Evolutionary conservation across 2,113 vertebrate genomes (phyloP), one percentile per base, ranked within the genome.

Genomic region (Myxocyprinus asiaticus): DNA sequence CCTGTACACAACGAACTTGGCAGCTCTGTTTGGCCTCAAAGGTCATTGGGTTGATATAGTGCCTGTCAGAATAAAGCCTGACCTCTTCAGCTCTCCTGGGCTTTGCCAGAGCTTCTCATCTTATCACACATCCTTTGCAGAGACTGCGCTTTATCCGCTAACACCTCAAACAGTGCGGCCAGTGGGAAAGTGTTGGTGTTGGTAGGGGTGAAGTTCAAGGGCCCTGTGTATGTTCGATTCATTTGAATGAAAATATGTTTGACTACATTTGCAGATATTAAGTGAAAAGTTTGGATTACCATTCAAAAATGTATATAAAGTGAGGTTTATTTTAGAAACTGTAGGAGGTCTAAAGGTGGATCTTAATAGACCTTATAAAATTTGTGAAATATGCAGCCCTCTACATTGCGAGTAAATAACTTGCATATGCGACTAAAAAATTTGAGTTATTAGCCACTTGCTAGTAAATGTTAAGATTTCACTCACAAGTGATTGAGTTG

Each of bases 11-110:
- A 10, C 7, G 2, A 42, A 43, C 11, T 51, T 62, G 61, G 62
- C 45, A 80, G 71, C 66, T 70, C 15, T 45, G 62, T 43, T 64
- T 43, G 22, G 74, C 67, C 22, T 63, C 59, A 63, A 58, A 43
- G 62, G 69, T 73, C 68, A 65, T 48, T 64, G 63, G 78, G 64
- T 76, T 76, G 61, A 76, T 64, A 65, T 72, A 73, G 78, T 56
- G 70, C 50, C 48, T 64, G 68, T 71, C 78, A 72, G 43, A 73
- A 65, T 56, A 58, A 66, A 72, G 48, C 50, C 53, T 63, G 68
- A 71, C 68, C 68, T 53, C 55, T 66, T 73, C 15, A 17, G 47
- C 59, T 71, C 78, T 56, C 59, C 45, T 15, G 68, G 59, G 58
- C 42, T 79, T 64, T 63, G 42, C 51, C 43, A 73, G 43, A 79